Percentiles rank a stretch among this genome's conserved stretches.
These are phyloP conservation scores for Oryzias dopingdopingensis DNA, from an alignment of 2,797 vertebrate species.

Conservation along the genomic window DNA sequence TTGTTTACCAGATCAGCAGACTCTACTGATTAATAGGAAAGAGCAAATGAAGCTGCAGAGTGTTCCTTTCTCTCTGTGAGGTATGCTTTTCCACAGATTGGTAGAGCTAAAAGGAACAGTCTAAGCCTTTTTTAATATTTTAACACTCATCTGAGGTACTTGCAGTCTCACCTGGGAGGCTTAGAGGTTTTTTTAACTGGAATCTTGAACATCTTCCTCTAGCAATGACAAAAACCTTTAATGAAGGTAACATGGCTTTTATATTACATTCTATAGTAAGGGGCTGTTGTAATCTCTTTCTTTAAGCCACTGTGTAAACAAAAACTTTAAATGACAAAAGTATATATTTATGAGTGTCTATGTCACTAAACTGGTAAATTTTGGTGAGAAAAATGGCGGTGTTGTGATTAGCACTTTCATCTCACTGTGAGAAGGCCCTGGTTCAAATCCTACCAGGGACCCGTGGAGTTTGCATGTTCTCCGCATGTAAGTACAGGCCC, in stretches of 20 bases:
- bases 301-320: not conserved
- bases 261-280: not conserved
- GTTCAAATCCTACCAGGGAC: too few species aligned
- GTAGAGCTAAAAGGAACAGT: not conserved
- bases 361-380: not conserved
- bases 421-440: too few species aligned
- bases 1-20: constrained; percentile 32
- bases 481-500: too few species aligned
- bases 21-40: constrained; percentile 13
- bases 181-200: too few species aligned
- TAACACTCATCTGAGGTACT: not conserved
- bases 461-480: too few species aligned
- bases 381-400: not conserved
- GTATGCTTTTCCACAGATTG: constrained; percentile 6
- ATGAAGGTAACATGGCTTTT: too few species aligned
- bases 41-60: constrained; percentile 21
- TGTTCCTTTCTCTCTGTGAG: constrained; percentile 13
- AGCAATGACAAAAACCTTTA: too few species aligned
- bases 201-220: too few species aligned
- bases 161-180: not conserved
- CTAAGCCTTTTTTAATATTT: constrained; percentile 2
- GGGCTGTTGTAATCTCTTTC: not conserved
- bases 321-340: not conserved
- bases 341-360: not conserved
- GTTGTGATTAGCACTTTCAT: too few species aligned